Evolutionary conservation across 2,888 invertebrate genomes (phyloP).

Genomic region (Suillia variegata): DNA sequence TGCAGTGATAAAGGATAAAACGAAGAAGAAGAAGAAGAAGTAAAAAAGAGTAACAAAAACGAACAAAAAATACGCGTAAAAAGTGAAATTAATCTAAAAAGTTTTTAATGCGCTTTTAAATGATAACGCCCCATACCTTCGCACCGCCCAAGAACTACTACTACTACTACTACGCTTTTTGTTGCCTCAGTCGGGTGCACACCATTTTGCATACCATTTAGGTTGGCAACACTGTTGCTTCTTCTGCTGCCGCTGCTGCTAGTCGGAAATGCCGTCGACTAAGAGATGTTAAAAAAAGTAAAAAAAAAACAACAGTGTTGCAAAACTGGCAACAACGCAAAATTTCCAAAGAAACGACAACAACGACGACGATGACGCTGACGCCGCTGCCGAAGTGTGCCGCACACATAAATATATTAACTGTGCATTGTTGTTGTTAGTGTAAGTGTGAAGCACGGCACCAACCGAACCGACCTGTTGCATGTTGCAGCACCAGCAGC

Average conservation of each 20-base stretch:
- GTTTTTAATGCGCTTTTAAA: slow-evolving; percentile 60
- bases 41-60: slow-evolving; percentile 28
- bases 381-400: too few relatives aligned
- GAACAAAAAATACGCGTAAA: slow-evolving; percentile 21
- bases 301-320: too few relatives aligned
- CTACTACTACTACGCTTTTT: slow-evolving; percentile 4
- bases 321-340: slow-evolving; percentile 3
- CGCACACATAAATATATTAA: slow-evolving; percentile 31
- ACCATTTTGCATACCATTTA: slow-evolving; percentile 29
- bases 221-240: not conserved
- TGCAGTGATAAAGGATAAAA: slow-evolving; percentile 11
- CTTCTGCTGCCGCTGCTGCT: not conserved
- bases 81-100: slow-evolving; percentile 58
- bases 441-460: slow-evolving; percentile 22
- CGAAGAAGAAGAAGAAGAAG: slow-evolving; percentile 29
- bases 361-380: too few relatives aligned
- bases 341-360: slow-evolving; percentile 5
- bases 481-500: too few relatives aligned
- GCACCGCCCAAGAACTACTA: not conserved
- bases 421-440: slow-evolving; percentile 36
- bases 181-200: not conserved
- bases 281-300: too few relatives aligned
- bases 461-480: slow-evolving; percentile 43
- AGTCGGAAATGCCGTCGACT: too few relatives aligned
- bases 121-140: slow-evolving; percentile 37